Evolutionary conservation across 2,797 vertebrate genomes (phyloP).

Genomic region (Numenius phaeopus): DNA sequence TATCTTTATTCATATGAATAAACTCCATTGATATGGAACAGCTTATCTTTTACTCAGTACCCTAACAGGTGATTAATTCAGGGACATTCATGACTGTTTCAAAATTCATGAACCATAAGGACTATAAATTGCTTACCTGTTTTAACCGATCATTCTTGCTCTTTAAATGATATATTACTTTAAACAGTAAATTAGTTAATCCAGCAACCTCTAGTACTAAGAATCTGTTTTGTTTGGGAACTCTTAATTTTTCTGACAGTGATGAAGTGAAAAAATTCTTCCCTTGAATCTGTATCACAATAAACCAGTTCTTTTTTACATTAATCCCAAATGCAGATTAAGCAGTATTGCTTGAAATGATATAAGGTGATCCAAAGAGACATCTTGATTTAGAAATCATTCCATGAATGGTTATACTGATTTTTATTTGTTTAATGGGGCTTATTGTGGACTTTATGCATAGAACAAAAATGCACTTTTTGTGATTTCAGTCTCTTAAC

Average conservation of each 20-base stretch:
- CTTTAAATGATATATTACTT: not conserved
- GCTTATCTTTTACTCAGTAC: not conserved
- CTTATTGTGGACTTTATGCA: not conserved
- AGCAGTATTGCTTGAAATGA: not conserved
- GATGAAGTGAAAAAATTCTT: not conserved
- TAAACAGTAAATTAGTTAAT: not conserved
- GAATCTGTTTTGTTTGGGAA: not conserved
- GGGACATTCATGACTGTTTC: not conserved
- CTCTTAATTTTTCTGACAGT: not conserved
- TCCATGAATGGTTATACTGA: not conserved
- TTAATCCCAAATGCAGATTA: not conserved
- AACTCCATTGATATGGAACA: not conserved
- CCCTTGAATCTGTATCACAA: not conserved
- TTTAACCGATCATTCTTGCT: not conserved
- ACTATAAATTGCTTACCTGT: not conserved
- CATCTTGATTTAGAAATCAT: not conserved
- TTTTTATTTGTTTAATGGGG: not conserved
- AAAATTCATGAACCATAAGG: slow-evolving; percentile 7
- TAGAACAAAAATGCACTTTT: not conserved
- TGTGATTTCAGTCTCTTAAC: not conserved
- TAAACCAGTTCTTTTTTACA: not conserved
- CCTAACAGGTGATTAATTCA: not conserved
- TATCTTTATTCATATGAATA: not conserved
- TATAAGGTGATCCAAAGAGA: not conserved
- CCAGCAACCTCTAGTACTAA: not conserved